phyloP scores from a whole-genome alignment of 2,888 invertebrate species.

The Temnothorax ravouxi region DNA sequence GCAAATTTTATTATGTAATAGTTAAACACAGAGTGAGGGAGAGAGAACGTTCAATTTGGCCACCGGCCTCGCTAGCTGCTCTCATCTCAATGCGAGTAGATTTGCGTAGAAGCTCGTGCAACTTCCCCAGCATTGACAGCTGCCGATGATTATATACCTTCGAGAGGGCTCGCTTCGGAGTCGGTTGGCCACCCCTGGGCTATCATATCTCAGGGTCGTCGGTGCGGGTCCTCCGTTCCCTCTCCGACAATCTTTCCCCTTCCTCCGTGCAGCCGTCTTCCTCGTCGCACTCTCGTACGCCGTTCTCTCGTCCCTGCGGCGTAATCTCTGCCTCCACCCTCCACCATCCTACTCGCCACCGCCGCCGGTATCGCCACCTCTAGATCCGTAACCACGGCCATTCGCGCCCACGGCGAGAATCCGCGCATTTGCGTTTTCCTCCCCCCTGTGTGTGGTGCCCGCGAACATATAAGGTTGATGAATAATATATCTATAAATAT shows the following conservation, averaged over 20 bases:
- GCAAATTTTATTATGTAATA: not conserved
- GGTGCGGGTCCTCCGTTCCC: constrained; percentile 73
- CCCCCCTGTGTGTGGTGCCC: not conserved
- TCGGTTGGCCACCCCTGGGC: constrained; percentile 64
- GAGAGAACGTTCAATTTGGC: not conserved
- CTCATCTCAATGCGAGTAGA: not conserved
- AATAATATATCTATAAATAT: not conserved
- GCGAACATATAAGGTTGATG: not conserved
- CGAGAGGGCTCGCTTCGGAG: not conserved
- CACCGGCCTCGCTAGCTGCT: not conserved
- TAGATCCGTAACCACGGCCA: constrained; percentile 40
- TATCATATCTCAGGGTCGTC: constrained; percentile 83
- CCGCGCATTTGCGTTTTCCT: not conserved
- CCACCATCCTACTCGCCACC: constrained; percentile 53
- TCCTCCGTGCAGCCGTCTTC: constrained; percentile 35
- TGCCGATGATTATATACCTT: constrained; percentile 28
- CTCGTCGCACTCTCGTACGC: constrained; percentile 49
- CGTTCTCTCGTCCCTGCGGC: constrained; percentile 43
- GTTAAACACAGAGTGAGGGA: not conserved
- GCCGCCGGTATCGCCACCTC: constrained; percentile 32
- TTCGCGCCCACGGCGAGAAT: constrained; percentile 42
- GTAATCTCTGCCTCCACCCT: constrained; percentile 68
- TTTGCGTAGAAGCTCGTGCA: not conserved
- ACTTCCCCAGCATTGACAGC: not conserved
- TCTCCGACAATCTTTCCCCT: constrained; percentile 56